Conservation (phyloP, 2,113 vertebrate genomes). For the Mesitornis unicolor region DNA sequence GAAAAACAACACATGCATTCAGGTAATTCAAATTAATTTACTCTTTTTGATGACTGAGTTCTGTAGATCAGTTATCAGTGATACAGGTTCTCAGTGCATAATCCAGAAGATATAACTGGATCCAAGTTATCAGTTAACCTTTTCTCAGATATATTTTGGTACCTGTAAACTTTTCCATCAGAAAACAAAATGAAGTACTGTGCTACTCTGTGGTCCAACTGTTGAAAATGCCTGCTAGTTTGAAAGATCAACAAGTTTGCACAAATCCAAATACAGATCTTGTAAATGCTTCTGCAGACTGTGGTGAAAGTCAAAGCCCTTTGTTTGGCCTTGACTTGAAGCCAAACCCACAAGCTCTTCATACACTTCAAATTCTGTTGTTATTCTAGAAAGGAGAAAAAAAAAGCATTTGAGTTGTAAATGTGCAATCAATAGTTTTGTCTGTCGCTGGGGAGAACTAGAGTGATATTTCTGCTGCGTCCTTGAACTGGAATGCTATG, state of each 20-base stretch:
- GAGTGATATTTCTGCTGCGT: conserved; percentile 28
- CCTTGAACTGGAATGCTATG: conserved; percentile 58
- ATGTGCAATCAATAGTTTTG: conserved; percentile 63
- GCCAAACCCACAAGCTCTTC: conserved; percentile 12
- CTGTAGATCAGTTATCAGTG: not conserved
- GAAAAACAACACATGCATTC: not conserved
- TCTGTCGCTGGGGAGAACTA: conserved; percentile 39
- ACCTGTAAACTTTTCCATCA: not conserved
- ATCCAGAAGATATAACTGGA: not conserved
- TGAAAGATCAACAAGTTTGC: conserved; percentile 11
- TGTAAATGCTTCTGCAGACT: not conserved
- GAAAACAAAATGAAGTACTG: not conserved
- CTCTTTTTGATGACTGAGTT: not conserved
- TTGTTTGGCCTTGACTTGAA: conserved; percentile 58
- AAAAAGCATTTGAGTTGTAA: conserved; percentile 45
- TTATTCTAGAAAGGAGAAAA: not conserved
- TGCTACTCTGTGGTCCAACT: not conserved
- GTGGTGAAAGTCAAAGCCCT: not conserved
- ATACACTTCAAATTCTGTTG: conserved; percentile 26
- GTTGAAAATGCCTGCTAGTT: not conserved
- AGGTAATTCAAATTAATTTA: not conserved
- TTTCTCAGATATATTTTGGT: not conserved
- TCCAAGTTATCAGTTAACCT: not conserved
- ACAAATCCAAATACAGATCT: not conserved
- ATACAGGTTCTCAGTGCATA: not conserved